These are phyloP conservation scores for Dendrocincla tyrannina DNA, from an alignment of 2,797 vertebrate species.

Conservation along the genomic window DNA sequence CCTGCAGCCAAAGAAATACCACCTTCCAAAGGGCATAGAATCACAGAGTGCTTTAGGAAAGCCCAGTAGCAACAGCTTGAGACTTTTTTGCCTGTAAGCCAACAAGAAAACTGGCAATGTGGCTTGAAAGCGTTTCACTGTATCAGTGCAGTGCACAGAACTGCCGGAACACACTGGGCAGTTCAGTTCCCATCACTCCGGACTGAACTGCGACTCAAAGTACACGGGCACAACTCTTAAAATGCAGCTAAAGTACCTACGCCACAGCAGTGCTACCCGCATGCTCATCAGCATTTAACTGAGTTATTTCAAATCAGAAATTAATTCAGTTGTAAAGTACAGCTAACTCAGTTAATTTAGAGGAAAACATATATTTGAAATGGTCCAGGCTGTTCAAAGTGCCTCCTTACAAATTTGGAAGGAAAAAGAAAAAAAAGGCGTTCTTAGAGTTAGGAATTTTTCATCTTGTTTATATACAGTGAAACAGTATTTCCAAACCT, in stretches of 20 bases:
- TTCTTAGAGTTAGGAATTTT: not conserved
- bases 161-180: not conserved
- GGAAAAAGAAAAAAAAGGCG: not conserved
- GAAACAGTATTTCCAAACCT: not conserved
- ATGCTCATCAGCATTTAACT: not conserved
- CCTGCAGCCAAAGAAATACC: not conserved
- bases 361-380: not conserved
- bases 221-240: not conserved
- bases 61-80: not conserved
- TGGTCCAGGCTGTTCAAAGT: not conserved
- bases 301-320: not conserved
- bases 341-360: not conserved
- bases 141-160: not conserved
- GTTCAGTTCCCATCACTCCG: accelerated
- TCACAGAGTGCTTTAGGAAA: not conserved
- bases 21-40: not conserved
- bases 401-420: not conserved
- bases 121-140: not conserved
- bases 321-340: not conserved
- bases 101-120: not conserved
- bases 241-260: not conserved
- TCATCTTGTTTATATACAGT: not conserved
- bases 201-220: not conserved
- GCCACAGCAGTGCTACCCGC: not conserved
- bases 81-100: not conserved